Evolutionary conservation across 2,113 vertebrate genomes (phyloP).

Genomic region (Pseudois nayaur): DNA sequence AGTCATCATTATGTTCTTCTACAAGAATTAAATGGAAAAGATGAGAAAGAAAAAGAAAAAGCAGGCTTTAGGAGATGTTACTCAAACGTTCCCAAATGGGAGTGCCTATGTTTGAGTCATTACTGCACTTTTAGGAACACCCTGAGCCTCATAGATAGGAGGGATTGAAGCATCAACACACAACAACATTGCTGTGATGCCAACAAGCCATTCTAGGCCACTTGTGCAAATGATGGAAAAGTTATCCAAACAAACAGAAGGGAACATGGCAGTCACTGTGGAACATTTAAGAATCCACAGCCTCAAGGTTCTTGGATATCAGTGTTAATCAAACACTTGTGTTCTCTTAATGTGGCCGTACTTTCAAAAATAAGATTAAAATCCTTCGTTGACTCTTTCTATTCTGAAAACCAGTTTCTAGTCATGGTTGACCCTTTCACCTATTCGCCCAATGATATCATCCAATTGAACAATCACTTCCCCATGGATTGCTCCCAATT

Average conservation of each 20-base stretch:
- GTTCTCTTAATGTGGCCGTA: background rate
- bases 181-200: background rate
- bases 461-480: background rate
- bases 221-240: background rate
- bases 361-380: conserved; percentile 28
- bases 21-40: background rate
- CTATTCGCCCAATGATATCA: background rate
- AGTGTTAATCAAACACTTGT: background rate
- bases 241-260: conserved; percentile 8
- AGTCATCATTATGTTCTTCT: background rate
- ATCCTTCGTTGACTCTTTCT: conserved; percentile 1
- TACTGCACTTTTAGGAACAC: background rate
- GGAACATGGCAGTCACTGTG: background rate
- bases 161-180: background rate
- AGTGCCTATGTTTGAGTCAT: conserved; percentile 12
- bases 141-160: background rate
- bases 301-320: background rate
- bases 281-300: background rate
- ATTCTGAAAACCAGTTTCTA: conserved; percentile 14
- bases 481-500: background rate
- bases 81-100: background rate
- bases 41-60: background rate
- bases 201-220: background rate
- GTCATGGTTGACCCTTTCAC: conserved; percentile 23
- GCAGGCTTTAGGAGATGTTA: background rate